Conservation (phyloP, 2,113 vertebrate species). For the Ictalurus punctatus region DNA sequence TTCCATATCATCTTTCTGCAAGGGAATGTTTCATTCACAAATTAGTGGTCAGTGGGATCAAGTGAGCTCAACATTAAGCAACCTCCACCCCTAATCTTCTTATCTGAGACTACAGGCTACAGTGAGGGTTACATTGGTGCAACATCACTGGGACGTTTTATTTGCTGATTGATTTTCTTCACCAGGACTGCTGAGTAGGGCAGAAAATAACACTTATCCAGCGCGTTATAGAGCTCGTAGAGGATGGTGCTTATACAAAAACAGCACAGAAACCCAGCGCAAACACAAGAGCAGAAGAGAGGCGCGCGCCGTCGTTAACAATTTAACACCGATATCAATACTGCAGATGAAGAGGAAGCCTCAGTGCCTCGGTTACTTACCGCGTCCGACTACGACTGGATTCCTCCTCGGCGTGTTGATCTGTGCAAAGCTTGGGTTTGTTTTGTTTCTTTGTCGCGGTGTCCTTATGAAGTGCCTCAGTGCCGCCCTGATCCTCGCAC, state of each 20-base stretch:
- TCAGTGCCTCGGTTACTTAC: constrained; percentile 61
- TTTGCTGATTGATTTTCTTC: not conserved
- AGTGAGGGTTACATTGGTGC: not conserved
- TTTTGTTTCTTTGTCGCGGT: constrained; percentile 40
- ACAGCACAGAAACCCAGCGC: not conserved
- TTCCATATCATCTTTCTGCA: not conserved
- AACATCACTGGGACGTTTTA: not conserved
- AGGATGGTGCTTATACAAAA: not conserved
- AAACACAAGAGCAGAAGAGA: not conserved
- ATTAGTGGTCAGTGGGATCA: not conserved
- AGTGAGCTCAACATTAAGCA: not conserved
- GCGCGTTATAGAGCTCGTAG: not conserved
- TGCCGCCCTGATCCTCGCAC: constrained; percentile 63
- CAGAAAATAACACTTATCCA: not conserved
- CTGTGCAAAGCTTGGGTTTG: constrained; percentile 35
- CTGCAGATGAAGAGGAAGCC: constrained; percentile 33
- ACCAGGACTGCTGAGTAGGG: not conserved
- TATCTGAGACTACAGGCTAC: not conserved
- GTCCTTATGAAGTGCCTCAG: constrained; percentile 36
- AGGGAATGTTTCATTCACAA: constrained; percentile 32
- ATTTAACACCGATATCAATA: constrained; percentile 50
- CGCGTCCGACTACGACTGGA: constrained; percentile 48
- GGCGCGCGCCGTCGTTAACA: constrained; percentile 46
- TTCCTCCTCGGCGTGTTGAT: constrained; percentile 51
- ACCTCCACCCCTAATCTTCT: constrained; percentile 9